Evolutionary conservation across 2,888 invertebrate genomes (phyloP), one percentile per base, ranked within the genome.

Genomic region (Sinhomidia bicolor): DNA sequence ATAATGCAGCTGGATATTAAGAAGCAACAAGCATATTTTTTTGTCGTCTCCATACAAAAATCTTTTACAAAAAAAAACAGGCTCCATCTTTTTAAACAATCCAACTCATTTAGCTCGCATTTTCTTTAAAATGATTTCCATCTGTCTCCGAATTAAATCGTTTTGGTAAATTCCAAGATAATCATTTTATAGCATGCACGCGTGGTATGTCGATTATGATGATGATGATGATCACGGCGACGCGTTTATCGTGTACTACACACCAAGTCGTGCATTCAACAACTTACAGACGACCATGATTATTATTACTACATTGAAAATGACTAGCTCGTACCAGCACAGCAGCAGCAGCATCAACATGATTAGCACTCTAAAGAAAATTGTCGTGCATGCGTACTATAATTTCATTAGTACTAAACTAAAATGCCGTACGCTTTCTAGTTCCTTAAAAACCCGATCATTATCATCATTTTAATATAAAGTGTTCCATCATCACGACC

Each of bases 81-180:
- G 12, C 23, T 14, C 12, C n/a, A n/a, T 60, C 32, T 54, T 54
- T n/a, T 7, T 54, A 44, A 20, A 74, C 44, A 74, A 74, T 74
- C 71, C 44, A 74, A 47, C 9, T 20, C 47, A 68, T 68, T 68
- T 32, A 65, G 12, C 32, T 17, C 1, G 23, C 32, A 62, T 23
- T 62, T 62, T 7, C 7, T 62, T 62, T 7, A 36, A 65, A 65
- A 32, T 65, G n/a, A 29, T 32, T 41, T 20, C 26, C 76, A 76
- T 76, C 76, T 76, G 76, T 76, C 76, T 54, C 76, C 65, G 65
- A 65, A 65, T 65, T 65, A 44, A 71, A 71, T 29, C 17, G 20
- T 10, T 7, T 41, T 14, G 7, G n/a, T n/a, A 41, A 71, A 71
- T 71, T 71, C 68, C 65, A 9, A 12, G 65, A 32, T 7, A 32